Evolutionary conservation across 2,888 invertebrate species (phyloP).

Genomic region (Drosophila koepferae): DNA sequence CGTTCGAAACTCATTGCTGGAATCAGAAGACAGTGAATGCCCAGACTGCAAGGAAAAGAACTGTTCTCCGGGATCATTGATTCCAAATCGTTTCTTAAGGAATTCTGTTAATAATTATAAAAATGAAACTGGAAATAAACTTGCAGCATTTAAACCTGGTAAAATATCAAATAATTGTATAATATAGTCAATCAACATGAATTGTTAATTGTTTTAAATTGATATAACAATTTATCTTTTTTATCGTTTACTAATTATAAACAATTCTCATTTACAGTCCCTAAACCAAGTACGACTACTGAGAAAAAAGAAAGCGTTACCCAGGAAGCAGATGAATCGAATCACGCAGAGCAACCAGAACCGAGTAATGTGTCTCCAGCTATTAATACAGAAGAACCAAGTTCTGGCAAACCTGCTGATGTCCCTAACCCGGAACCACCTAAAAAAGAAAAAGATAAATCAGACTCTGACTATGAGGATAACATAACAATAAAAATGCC

Average conservation of each 20-base stretch:
- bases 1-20: slow-evolving; percentile 93
- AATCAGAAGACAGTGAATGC: slow-evolving; percentile 97
- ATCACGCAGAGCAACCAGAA: slow-evolving; percentile 10
- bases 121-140: slow-evolving; percentile 95
- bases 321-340: slow-evolving; percentile 21
- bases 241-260: not conserved
- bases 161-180: slow-evolving; percentile 10
- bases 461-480: slow-evolving; percentile 86
- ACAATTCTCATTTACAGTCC: slow-evolving; percentile 13
- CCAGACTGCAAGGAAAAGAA: slow-evolving; percentile 97
- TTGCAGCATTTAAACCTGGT: slow-evolving; percentile 64
- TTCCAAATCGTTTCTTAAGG: slow-evolving; percentile 95
- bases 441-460: slow-evolving; percentile 76
- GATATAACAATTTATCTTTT: too few relatives aligned
- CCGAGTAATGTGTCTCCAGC: not conserved
- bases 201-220: too few relatives aligned
- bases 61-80: slow-evolving; percentile 95
- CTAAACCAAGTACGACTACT: slow-evolving; percentile 18
- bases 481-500: slow-evolving; percentile 88
- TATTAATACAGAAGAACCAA: slow-evolving; percentile 13
- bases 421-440: slow-evolving; percentile 27
- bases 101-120: slow-evolving; percentile 95
- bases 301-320: slow-evolving; percentile 36
- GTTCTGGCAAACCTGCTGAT: slow-evolving; percentile 2
- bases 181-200: not conserved